These are phyloP conservation scores for Drosophila macrothrix DNA, from an alignment of 2,888 invertebrate species.

Conservation along the genomic window DNA sequence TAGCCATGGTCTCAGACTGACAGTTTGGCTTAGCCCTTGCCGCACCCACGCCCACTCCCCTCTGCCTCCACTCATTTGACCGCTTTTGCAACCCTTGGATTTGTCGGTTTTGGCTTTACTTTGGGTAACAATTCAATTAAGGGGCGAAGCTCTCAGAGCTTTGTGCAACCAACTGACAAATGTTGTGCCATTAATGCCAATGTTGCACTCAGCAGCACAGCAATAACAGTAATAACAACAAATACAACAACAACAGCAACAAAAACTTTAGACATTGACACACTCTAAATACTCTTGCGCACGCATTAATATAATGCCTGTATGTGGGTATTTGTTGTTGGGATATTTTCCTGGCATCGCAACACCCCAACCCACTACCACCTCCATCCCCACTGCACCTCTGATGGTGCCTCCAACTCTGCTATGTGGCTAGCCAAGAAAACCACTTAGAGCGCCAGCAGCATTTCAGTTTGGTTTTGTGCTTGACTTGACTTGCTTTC, in stretches of 20 bases:
- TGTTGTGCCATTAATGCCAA: conserved; percentile 44
- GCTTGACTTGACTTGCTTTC: conserved; percentile 74
- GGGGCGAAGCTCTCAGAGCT: conserved; percentile 32
- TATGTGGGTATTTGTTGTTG: conserved; percentile 5
- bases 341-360: conserved; percentile 16
- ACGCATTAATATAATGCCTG: conserved; percentile 27
- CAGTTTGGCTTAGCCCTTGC: conserved; percentile 20
- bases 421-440: conserved; percentile 45
- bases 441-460: conserved; percentile 61
- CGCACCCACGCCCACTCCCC: background rate
- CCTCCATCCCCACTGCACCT: background rate
- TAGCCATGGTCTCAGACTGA: conserved; percentile 28
- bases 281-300: conserved; percentile 30
- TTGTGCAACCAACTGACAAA: conserved; percentile 43
- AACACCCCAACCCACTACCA: background rate
- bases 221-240: conserved; percentile 10
- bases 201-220: conserved; percentile 41
- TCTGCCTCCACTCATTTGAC: background rate
- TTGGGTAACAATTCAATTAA: conserved; percentile 44
- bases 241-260: conserved; percentile 2
- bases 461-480: conserved; percentile 64
- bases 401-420: background rate
- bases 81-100: conserved; percentile 27
- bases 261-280: conserved; percentile 33
- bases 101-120: conserved; percentile 19